A percentile compares a stretch with the other conserved stretches of the same genome.
Conservation (phyloP, 2,797 vertebrate species). For the Bufotes viridis region DNA sequence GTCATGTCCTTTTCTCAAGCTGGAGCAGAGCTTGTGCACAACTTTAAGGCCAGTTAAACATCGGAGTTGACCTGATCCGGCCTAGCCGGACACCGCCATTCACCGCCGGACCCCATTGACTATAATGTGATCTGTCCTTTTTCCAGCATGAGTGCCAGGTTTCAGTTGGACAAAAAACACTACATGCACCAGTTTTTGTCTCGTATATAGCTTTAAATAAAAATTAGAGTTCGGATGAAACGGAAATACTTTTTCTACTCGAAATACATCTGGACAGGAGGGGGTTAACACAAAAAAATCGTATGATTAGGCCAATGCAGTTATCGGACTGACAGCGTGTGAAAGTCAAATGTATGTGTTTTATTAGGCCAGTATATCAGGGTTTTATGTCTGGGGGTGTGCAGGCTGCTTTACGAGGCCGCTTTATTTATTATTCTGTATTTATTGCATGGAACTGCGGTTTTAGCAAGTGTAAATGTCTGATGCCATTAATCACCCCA, state of each 20-base stretch:
- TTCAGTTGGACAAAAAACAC: too few relatives aligned
- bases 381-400: conserved; percentile 19
- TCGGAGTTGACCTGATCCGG: too few relatives aligned
- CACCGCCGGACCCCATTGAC: too few relatives aligned
- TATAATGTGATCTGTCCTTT: too few relatives aligned
- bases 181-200: too few relatives aligned
- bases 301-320: conserved; percentile 1
- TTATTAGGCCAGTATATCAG: conserved; percentile 41
- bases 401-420: conserved; percentile 18
- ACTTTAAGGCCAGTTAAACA: too few relatives aligned
- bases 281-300: neutral
- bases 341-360: conserved; percentile 43
- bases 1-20: too few relatives aligned
- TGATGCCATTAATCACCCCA: conserved; percentile 24
- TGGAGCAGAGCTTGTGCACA: too few relatives aligned
- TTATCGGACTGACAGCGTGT: conserved; percentile 38
- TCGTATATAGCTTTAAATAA: neutral
- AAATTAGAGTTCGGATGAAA: neutral
- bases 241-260: neutral
- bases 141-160: too few relatives aligned
- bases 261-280: neutral
- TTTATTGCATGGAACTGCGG: conserved; percentile 46
- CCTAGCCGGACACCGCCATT: too few relatives aligned
- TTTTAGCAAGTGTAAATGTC: conserved; percentile 48
- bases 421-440: conserved; percentile 44